A percentile compares a stretch with the other conserved stretches of the same genome.
These are phyloP conservation scores for Polypterus senegalus DNA, from an alignment of 2,113 vertebrate species.

Conservation along the genomic window DNA sequence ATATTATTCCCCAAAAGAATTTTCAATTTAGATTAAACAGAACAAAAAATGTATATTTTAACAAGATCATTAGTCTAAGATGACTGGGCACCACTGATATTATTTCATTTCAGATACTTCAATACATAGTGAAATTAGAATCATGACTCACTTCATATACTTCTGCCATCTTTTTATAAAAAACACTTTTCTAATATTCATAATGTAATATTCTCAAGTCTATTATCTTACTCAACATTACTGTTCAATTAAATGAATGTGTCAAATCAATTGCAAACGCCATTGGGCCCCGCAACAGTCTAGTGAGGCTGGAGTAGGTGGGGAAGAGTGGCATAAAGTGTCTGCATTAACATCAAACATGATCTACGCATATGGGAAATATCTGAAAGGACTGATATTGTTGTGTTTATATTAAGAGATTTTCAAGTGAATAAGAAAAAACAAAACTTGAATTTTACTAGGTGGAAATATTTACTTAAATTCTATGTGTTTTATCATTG, in stretches of 20 bases:
- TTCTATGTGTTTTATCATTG: too few relatives aligned
- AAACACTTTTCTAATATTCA: neutral
- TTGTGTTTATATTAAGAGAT: too few relatives aligned
- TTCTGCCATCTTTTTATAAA: neutral
- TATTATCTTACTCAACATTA: neutral
- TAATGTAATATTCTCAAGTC: neutral
- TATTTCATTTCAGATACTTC: neutral
- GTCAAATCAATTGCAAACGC: constrained; percentile 2
- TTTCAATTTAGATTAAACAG: neutral
- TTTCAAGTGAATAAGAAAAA: too few relatives aligned
- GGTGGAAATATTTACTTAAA: too few relatives aligned
- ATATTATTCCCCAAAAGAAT: neutral
- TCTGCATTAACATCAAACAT: too few relatives aligned
- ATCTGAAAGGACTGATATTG: too few relatives aligned
- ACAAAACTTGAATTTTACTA: too few relatives aligned
- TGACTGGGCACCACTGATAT: neutral
- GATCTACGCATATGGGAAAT: too few relatives aligned
- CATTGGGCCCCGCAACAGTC: too few relatives aligned
- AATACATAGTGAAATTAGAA: neutral
- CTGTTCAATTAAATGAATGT: neutral
- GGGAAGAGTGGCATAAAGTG: too few relatives aligned
- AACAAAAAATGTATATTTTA: neutral
- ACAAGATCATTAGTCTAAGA: neutral
- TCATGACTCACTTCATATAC: neutral
- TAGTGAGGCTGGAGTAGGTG: too few relatives aligned